Percentiles rank a stretch among this genome's conserved stretches.
Conservation (phyloP, 2,113 vertebrate genomes). For the Thinocorus orbignyianus region DNA sequence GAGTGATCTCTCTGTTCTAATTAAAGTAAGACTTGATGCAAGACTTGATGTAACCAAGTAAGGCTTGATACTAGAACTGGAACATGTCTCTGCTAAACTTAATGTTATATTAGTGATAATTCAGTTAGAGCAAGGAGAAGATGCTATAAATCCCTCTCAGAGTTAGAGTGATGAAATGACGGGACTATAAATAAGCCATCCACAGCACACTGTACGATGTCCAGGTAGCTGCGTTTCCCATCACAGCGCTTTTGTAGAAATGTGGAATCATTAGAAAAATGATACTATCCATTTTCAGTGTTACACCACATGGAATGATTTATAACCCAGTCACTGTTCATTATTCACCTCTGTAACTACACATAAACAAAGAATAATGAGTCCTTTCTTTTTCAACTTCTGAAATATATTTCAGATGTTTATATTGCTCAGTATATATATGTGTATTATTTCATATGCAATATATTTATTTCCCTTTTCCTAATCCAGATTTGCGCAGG, state of each 20-base stretch:
- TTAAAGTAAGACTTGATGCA: neutral
- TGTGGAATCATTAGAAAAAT: neutral
- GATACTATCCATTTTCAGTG: neutral
- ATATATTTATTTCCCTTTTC: neutral
- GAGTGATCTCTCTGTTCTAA: neutral
- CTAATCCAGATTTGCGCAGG: neutral
- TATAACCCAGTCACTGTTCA: neutral
- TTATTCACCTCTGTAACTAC: neutral
- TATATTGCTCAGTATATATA: neutral
- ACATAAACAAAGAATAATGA: neutral
- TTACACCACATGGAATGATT: neutral
- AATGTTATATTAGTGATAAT: neutral
- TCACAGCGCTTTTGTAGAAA: neutral
- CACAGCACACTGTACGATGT: neutral
- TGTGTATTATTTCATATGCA: neutral
- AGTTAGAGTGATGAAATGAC: neutral
- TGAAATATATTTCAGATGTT: neutral
- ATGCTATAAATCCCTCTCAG: neutral
- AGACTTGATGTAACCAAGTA: neutral
- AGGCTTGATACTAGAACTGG: neutral
- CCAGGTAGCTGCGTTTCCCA: neutral
- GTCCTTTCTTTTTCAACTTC: neutral
- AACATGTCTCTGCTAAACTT: neutral
- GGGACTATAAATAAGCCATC: neutral
- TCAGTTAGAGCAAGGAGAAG: neutral